Evolutionary conservation across 2,797 vertebrate genomes (phyloP).

Genomic region (Lacerta agilis): DNA sequence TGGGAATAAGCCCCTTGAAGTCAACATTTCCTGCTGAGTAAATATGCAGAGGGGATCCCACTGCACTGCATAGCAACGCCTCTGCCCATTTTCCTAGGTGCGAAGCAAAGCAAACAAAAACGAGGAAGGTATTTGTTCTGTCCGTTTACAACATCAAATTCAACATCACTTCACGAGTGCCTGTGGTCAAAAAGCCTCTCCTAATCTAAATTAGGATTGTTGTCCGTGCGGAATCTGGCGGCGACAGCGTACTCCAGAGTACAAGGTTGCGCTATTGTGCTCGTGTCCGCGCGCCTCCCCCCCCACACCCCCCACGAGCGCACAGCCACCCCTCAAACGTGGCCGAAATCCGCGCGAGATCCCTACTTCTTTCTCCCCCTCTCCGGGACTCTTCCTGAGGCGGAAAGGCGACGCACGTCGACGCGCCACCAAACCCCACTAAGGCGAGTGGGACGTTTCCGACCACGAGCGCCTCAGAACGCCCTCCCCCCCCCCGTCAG

Average conservation of each 20-base stretch:
- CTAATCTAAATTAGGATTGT: neutral
- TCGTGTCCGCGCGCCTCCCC: neutral
- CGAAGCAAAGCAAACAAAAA: neutral
- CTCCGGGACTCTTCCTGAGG: neutral
- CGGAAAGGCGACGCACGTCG: neutral
- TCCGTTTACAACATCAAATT: constrained; percentile 14
- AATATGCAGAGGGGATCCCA: too few species aligned
- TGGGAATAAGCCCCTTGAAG: too few species aligned
- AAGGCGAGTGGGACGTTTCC: neutral
- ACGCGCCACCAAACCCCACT: neutral
- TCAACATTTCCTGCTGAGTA: too few species aligned
- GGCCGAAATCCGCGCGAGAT: too few species aligned
- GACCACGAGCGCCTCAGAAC: neutral
- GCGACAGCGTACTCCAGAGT: neutral
- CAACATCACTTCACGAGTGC: neutral
- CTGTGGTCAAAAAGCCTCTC: neutral
- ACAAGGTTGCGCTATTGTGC: neutral
- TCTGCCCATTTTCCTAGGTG: neutral
- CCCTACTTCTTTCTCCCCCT: neutral
- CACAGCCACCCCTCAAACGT: too few species aligned
- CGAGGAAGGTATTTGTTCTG: neutral
- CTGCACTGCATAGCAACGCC: neutral
- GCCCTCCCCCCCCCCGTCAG: neutral
- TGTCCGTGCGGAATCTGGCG: neutral
- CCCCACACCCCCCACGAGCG: neutral